Conservation (phyloP, 1,140 invertebrate genomes). For the Bombyx mori region ASM3026992v2 NC_085124.1:6059001-6059500, state of each 20-base stretch:
- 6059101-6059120: conserved; percentile 84
- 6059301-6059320: conserved; percentile 24
- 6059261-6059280: conserved; percentile 66
- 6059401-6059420: conserved; percentile 75
- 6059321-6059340: neutral
- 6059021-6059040: conserved; percentile 18
- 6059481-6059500: conserved; percentile 80
- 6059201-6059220: conserved; percentile 51
- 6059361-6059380: conserved; percentile 53
- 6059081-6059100: conserved; percentile 81
- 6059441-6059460: conserved; percentile 50
- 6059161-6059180: conserved; percentile 72
- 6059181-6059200: conserved; percentile 72
- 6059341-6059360: neutral
- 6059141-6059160: conserved; percentile 66
- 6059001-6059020: conserved; percentile 16
- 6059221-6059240: conserved; percentile 79
- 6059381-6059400: conserved; percentile 76
- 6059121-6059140: conserved; percentile 69
- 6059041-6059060: conserved; percentile 20
- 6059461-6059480: conserved; percentile 46
- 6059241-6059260: conserved; percentile 81
- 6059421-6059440: conserved; percentile 67
- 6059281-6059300: conserved; percentile 45
- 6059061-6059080: conserved; percentile 63